Conservation (phyloP, 2,797 vertebrate genomes). For the Gambelia wislizenii region DNA sequence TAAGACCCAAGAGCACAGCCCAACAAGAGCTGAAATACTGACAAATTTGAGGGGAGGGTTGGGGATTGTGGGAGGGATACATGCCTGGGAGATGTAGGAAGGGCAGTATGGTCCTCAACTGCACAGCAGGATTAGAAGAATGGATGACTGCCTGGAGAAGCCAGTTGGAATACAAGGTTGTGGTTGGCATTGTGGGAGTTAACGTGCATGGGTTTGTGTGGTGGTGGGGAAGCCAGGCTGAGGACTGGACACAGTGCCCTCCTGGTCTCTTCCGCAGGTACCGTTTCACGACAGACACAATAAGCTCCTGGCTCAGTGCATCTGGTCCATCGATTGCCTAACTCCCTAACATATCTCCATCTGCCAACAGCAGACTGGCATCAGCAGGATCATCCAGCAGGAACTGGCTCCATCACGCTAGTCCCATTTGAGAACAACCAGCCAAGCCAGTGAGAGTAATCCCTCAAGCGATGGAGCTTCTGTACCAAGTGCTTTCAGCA, state of each 20-base stretch:
- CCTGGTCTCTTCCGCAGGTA: not conserved
- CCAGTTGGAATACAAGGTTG: not conserved
- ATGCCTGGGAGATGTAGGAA: not conserved
- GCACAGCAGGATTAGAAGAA: not conserved
- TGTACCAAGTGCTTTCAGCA: not conserved
- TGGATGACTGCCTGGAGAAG: not conserved
- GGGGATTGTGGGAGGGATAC: not conserved
- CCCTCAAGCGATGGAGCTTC: not conserved
- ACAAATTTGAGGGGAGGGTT: not conserved
- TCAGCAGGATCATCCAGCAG: not conserved
- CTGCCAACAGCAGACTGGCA: too few relatives aligned
- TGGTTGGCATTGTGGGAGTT: not conserved
- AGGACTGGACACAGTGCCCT: not conserved
- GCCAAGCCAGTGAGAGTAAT: not conserved
- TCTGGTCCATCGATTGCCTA: not conserved
- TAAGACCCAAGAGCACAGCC: not conserved
- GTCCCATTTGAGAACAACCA: not conserved
- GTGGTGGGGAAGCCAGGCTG: not conserved
- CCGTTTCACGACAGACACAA: not conserved
- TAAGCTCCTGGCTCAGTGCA: not conserved
- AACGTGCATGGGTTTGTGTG: not conserved
- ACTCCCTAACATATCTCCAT: not conserved
- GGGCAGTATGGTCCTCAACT: not conserved
- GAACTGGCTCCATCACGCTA: not conserved
- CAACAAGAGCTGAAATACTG: conserved; percentile 35